Evolutionary conservation across 2,888 invertebrate species (phyloP).

Genomic region (Mythimna ferrago): DNA sequence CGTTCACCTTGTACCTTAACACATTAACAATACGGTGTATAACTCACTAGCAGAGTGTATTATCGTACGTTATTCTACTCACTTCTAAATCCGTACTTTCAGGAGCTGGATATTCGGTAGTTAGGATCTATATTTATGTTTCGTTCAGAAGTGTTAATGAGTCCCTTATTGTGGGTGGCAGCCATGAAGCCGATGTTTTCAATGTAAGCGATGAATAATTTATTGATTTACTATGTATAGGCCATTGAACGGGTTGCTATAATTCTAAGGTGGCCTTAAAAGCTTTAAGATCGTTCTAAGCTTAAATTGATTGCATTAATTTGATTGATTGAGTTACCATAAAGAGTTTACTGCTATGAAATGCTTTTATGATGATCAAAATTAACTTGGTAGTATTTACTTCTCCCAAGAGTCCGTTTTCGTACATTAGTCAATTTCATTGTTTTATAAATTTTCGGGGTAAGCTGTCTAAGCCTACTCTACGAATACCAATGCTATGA

Average conservation of each 20-base stretch:
- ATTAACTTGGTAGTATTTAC: background rate
- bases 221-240: slow-evolving; percentile 46
- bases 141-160: slow-evolving; percentile 70
- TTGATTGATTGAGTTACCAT: slow-evolving; percentile 1
- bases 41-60: slow-evolving; percentile 24
- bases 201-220: slow-evolving; percentile 63
- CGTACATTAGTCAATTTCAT: background rate
- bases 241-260: slow-evolving; percentile 3
- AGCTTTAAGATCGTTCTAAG: background rate
- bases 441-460: background rate
- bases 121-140: slow-evolving; percentile 68
- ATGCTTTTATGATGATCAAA: background rate
- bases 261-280: background rate
- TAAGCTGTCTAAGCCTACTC: background rate
- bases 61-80: slow-evolving; percentile 28
- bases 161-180: slow-evolving; percentile 66
- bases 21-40: slow-evolving; percentile 44
- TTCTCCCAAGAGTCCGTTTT: background rate
- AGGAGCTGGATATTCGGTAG: slow-evolving; percentile 67
- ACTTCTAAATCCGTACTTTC: slow-evolving; percentile 65
- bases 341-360: background rate
- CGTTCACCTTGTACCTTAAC: slow-evolving; percentile 46
- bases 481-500: background rate
- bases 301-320: background rate
- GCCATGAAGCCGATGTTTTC: slow-evolving; percentile 52